Evolutionary conservation across 1,140 invertebrate genomes (phyloP), one percentile per base, ranked within the genome.

Genomic region (Phocides pigmalion): DNA sequence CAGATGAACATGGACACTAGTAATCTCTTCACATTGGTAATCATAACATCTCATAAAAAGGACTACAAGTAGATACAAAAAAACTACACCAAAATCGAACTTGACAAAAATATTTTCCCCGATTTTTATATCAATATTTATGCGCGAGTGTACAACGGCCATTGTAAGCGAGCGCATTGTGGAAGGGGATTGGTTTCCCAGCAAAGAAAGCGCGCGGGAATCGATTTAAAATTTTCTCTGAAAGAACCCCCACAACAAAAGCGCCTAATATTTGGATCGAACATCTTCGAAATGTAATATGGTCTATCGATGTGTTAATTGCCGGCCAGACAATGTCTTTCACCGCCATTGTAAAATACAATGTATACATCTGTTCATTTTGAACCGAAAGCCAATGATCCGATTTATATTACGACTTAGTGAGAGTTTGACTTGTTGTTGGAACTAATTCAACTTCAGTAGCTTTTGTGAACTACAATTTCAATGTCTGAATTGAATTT

Each of bases 221-320:
- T 90, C 79, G 87, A 90, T 90, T 90, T 88, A 82, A 87, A 85
- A 86, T 82, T 87, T 83, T 81, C 76, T 78, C 74, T 76, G 71
- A 81, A 85, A 82, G 80, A 87, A 79, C 62, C 72, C 70, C 22
- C 77, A 68, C 78, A 80, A 86, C 85, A 88, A 89, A 79, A 71
- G 82, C 68, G 66, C 49, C 79, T 80, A 80, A 85, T 84, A 83
- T 75, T 70, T 68, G 70, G 70, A 85, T 81, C 73, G 69, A 74
- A 79, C 70, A 72, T 74, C 71, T 73, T 68, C 70, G 64, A 70
- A 74, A 76, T 67, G 58, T 70, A 70, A 78, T 70, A 69, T 62
- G 62, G 62, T 66, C 64, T 72, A 53, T 72, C 46, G 65, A 61
- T 68, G 59, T 70, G 72, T 68, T 78, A 83, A 83, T 78, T 73